Conservation (phyloP, 1,140 invertebrate species). For the Ceratina australensis region DNA sequence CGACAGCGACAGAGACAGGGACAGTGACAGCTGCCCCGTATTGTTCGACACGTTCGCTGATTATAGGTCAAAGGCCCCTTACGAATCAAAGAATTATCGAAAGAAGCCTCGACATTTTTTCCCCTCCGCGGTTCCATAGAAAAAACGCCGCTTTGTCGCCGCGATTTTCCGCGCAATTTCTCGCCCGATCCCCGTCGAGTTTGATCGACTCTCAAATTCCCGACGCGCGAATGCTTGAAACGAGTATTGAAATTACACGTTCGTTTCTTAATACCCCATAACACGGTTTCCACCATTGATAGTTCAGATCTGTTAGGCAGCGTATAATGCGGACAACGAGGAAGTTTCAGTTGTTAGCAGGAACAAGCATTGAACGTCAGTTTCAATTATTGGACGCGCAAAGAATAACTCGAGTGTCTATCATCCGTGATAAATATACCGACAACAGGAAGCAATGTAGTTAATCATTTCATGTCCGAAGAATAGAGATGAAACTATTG, state of each 20-base stretch:
- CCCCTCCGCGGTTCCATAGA: not conserved
- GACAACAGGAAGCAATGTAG: not conserved
- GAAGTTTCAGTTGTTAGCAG: not conserved
- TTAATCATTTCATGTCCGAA: not conserved
- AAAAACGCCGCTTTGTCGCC: not conserved
- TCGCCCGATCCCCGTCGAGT: not conserved
- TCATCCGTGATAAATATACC: slow-evolving; percentile 11
- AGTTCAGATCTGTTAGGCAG: not conserved
- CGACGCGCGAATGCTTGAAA: not conserved
- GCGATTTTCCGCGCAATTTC: too few relatives aligned
- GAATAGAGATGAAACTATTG: slow-evolving; percentile 5
- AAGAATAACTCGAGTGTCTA: not conserved
- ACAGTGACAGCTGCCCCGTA: slow-evolving; percentile 69
- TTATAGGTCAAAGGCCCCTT: slow-evolving; percentile 69
- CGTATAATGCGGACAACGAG: not conserved
- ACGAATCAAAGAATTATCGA: slow-evolving; percentile 56
- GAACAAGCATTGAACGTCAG: not conserved
- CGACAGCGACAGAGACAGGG: slow-evolving; percentile 59
- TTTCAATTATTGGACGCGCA: slow-evolving; percentile 5
- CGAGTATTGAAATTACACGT: not conserved
- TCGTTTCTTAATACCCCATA: not conserved
- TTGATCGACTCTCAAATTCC: not conserved
- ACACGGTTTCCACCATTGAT: not conserved
- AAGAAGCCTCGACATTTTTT: slow-evolving; percentile 32
- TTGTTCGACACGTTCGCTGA: slow-evolving; percentile 66